These are phyloP conservation scores for Meta bourneti DNA, from an alignment of 2,888 invertebrate genomes.

Conservation along the genomic window DNA sequence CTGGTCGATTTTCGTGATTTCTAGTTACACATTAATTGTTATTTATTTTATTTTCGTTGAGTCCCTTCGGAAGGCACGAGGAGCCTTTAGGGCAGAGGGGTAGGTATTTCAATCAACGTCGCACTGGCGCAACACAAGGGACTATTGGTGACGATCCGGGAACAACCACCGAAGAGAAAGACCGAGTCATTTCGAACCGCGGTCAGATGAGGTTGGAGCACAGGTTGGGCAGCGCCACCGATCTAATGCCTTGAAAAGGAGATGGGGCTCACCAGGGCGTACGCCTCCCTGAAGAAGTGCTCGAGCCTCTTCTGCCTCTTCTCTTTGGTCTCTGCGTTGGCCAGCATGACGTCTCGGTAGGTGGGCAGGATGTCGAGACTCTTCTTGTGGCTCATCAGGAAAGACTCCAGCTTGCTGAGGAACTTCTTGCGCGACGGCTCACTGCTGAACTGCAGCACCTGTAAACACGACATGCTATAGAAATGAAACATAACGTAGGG, in stretches of 20 bases:
- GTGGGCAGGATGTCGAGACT: slow-evolving; percentile 86
- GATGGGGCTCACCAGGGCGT: slow-evolving; percentile 84
- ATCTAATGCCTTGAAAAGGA: neutral
- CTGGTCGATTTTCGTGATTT: too few species aligned
- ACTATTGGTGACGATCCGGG: too few species aligned
- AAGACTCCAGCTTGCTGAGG: slow-evolving; percentile 91
- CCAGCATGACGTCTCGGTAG: slow-evolving; percentile 91
- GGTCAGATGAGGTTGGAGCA: too few species aligned
- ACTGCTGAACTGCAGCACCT: slow-evolving; percentile 91
- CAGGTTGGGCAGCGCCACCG: too few species aligned
- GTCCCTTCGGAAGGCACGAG: too few species aligned
- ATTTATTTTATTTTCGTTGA: too few species aligned
- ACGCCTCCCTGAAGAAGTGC: slow-evolving; percentile 96
- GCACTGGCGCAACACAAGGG: too few species aligned
- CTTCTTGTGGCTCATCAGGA: slow-evolving; percentile 90
- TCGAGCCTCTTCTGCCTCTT: slow-evolving; percentile 94
- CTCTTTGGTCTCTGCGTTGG: slow-evolving; percentile 95
- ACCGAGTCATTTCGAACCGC: too few species aligned
- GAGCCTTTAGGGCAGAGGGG: too few species aligned
- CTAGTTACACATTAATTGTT: too few species aligned
- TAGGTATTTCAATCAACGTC: too few species aligned
- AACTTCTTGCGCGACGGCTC: slow-evolving; percentile 90
- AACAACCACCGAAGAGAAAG: too few species aligned
- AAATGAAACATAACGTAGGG: neutral
- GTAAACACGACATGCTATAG: slow-evolving; percentile 21